phyloP scores from a whole-genome alignment of 2,113 vertebrate genomes.

The Odocoileus virginianus region DNA sequence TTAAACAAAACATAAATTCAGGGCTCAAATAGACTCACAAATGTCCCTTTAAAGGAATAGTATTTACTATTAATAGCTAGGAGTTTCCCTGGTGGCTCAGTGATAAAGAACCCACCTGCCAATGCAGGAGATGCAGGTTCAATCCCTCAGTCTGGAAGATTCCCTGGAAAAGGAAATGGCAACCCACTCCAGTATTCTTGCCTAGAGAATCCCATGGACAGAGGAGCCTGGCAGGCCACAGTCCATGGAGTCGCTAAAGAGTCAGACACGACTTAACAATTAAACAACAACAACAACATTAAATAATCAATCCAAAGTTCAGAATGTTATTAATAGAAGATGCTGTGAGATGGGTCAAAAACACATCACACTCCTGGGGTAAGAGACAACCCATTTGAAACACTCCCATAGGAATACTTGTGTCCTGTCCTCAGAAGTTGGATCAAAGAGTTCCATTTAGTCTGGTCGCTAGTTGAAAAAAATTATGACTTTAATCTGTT shows the following conservation, averaged over 20 bases:
- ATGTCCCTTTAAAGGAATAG: constrained; percentile 39
- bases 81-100: neutral
- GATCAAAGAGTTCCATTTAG: neutral
- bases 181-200: neutral
- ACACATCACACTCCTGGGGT: neutral
- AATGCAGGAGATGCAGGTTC: neutral
- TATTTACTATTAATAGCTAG: neutral
- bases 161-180: neutral
- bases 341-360: neutral
- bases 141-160: fast-evolving
- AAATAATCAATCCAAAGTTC: constrained; percentile 24
- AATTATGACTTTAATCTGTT: neutral
- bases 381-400: neutral
- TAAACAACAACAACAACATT: neutral
- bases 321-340: constrained; percentile 26
- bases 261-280: neutral
- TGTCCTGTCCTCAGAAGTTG: neutral
- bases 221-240: neutral
- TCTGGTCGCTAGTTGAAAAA: neutral
- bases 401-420: neutral
- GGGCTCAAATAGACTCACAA: neutral
- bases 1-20: constrained; percentile 50
- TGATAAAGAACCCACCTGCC: neutral
- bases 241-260: neutral
- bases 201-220: neutral